Evolutionary conservation across 2,888 invertebrate genomes (phyloP).

Genomic region (Luperina testacea): DNA sequence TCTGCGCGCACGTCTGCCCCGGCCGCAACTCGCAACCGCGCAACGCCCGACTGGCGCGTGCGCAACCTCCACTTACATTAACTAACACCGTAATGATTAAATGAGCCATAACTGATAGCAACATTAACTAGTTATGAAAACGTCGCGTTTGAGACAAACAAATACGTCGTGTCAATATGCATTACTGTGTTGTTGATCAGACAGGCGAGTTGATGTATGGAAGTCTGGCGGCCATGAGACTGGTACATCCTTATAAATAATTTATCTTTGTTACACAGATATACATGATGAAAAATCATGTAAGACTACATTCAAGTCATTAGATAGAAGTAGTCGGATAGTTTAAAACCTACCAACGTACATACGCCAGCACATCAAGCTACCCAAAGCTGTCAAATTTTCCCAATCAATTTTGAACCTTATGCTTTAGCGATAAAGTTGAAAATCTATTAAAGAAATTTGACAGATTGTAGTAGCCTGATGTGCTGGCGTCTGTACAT

Average conservation of each 20-base stretch:
- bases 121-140: conserved; percentile 56
- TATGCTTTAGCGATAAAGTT: no score
- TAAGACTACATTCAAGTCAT: conserved; percentile 2
- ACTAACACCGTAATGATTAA: conserved; percentile 56
- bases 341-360: no score
- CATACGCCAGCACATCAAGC: no score
- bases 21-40: conserved; percentile 58
- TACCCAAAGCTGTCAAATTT: no score
- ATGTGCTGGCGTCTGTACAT: not conserved
- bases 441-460: no score
- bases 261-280: conserved; percentile 18
- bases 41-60: conserved; percentile 58
- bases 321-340: not conserved
- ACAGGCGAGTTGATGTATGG: conserved; percentile 15
- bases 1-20: conserved; percentile 74
- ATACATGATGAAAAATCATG: not conserved
- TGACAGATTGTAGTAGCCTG: no score
- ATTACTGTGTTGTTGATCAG: conserved; percentile 30
- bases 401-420: no score
- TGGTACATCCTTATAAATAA: conserved; percentile 2
- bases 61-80: conserved; percentile 59
- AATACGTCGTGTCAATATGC: conserved; percentile 28
- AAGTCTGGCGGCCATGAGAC: conserved; percentile 4
- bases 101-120: conserved; percentile 61
- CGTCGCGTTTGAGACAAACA: conserved; percentile 43